A percentile compares a stretch with the other conserved stretches of the same genome.
Conservation (phyloP, 1,140 invertebrate species). For the Calycopis cecrops region DNA sequence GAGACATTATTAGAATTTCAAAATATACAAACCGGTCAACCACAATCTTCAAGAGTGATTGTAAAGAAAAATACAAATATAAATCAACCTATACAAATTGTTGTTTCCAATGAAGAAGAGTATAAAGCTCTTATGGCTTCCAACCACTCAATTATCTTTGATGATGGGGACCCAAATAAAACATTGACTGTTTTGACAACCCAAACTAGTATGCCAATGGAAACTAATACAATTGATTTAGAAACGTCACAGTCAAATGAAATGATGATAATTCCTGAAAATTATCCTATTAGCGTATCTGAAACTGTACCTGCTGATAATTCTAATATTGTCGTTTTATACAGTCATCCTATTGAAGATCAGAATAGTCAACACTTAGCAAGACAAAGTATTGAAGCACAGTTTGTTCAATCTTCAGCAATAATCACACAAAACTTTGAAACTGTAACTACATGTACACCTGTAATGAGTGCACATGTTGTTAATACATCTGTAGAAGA, state of each 20-base stretch:
- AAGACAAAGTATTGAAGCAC: slow-evolving; percentile 49
- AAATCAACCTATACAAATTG: slow-evolving; percentile 67
- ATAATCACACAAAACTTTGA: slow-evolving; percentile 74
- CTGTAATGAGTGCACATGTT: slow-evolving; percentile 39
- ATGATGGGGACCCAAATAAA: slow-evolving; percentile 48
- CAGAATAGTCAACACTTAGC: slow-evolving; percentile 66
- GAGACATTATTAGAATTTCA: slow-evolving; percentile 41
- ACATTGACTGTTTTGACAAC: slow-evolving; percentile 49
- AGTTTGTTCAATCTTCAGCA: slow-evolving; percentile 56
- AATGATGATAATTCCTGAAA: slow-evolving; percentile 68
- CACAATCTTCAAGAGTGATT: slow-evolving; percentile 34
- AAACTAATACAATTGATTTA: slow-evolving; percentile 43
- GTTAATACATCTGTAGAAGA: slow-evolving; percentile 34
- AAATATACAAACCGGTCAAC: slow-evolving; percentile 25
- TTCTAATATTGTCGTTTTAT: slow-evolving; percentile 78
- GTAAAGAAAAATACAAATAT: slow-evolving; percentile 46
- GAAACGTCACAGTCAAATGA: slow-evolving; percentile 50
- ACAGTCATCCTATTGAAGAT: slow-evolving; percentile 75
- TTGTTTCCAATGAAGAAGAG: slow-evolving; percentile 70
- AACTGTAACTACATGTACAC: slow-evolving; percentile 69
- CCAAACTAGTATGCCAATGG: slow-evolving; percentile 33
- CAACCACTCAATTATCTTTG: slow-evolving; percentile 63
- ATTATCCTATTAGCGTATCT: slow-evolving; percentile 62
- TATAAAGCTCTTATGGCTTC: slow-evolving; percentile 66
- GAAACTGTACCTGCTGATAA: slow-evolving; percentile 66